phyloP scores from a whole-genome alignment of 2,797 vertebrate species.

The Geotrypetes seraphini region DNA sequence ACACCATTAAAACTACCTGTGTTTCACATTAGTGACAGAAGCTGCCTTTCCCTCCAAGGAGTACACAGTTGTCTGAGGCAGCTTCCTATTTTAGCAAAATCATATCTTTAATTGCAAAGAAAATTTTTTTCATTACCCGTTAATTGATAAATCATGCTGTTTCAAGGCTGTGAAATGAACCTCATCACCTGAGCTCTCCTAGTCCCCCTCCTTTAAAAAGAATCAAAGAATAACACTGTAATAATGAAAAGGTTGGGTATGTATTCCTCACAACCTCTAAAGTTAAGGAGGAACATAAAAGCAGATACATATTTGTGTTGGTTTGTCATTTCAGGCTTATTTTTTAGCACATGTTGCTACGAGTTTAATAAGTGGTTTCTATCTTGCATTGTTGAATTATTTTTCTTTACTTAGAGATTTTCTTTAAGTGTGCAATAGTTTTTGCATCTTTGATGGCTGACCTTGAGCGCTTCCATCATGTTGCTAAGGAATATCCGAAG shows the following conservation, averaged over 20 bases:
- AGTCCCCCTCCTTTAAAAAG: neutral
- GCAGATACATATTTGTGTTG: slow-evolving; percentile 14
- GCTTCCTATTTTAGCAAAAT: slow-evolving; percentile 90
- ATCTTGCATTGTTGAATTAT: slow-evolving; percentile 63
- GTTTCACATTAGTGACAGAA: slow-evolving; percentile 63
- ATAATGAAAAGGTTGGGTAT: neutral
- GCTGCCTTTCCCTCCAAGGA: slow-evolving; percentile 55
- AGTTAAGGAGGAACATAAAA: slow-evolving; percentile 23
- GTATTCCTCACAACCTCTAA: neutral
- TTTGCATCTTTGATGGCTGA: slow-evolving; percentile 65
- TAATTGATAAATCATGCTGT: slow-evolving; percentile 89
- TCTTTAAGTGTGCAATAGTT: slow-evolving; percentile 71
- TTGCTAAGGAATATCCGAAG: slow-evolving; percentile 69
- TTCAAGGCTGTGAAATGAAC: slow-evolving; percentile 42
- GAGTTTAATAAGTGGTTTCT: slow-evolving; percentile 51
- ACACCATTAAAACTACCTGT: slow-evolving; percentile 61
- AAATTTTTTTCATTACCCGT: slow-evolving; percentile 80
- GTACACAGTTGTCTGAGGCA: slow-evolving; percentile 64
- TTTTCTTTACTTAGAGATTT: slow-evolving; percentile 62
- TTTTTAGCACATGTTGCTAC: slow-evolving; percentile 51
- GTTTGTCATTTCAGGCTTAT: slow-evolving; percentile 57
- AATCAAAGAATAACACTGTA: slow-evolving; percentile 1
- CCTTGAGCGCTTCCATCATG: slow-evolving; percentile 69
- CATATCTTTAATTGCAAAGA: slow-evolving; percentile 80
- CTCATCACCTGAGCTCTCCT: slow-evolving; percentile 8